Base-by-base conservation (phyloP, 2,888 invertebrate species). In the Dermolepida albohirtum region DNA sequence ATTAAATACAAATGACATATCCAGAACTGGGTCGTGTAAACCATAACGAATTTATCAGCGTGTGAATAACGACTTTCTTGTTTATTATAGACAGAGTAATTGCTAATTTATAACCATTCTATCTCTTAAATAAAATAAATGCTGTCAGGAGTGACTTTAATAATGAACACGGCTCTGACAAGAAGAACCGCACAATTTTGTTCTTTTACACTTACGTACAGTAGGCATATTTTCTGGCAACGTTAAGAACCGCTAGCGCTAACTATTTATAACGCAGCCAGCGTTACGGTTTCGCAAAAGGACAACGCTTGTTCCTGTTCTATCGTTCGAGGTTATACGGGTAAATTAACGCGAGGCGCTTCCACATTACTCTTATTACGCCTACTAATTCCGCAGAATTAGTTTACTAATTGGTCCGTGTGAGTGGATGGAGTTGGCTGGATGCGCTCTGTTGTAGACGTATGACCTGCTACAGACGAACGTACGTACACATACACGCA, bases 301-400 rank as follows among this genome's bases (percentile, higher is more conserved):
- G 68, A 68, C 68, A 67, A 63, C 66, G 47, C 40, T 57, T 43
- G 34, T 63, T 63, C 44, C 67, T 67, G 62, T 67, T 63, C 63
- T 43, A 50, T 52, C 67, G 50, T 68, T 68, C 55, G 57, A 65
- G 68, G 68, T 68, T 68, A 57, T 65, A 68, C 68, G 68, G 59
- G 49, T 65, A 68, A 68, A 68, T 68, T 72, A 70, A 62, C 67
- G 40, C 72, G 62, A 72, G 73, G 73, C 72, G 72, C 73, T 70
- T 73, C 69, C 67, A 67, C 71, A 70, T 69, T 66, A 66, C 69
- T 70, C 68, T 69, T 68, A 69, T 64, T 64, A 62, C 66, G 44
- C 68, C 67, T 59, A 62, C 67, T 67, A 63, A 67, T 63, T 67
- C 71, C 55, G 66, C 66, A 69, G 67, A 71, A 71, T 71, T 71